Base-by-base conservation (phyloP, 2,797 vertebrate species). In the Iguana delicatissima region DNA sequence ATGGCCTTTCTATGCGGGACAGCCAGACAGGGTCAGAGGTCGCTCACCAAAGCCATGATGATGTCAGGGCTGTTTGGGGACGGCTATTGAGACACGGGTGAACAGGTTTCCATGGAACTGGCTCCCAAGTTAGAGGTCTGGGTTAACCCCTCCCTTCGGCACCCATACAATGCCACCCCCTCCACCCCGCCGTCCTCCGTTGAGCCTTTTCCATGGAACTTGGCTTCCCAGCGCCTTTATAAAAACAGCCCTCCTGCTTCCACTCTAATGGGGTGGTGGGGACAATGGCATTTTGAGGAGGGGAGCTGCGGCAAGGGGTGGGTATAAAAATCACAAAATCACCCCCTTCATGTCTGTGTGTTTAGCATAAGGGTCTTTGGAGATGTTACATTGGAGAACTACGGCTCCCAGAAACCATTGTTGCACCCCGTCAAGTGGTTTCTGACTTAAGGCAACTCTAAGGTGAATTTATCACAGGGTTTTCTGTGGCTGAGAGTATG, bases 1-100 rank as follows among this genome's bases (percentile, higher is more conserved):
- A 87, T 93, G 89, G 91, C 92, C 91, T 94, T 93, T 95, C 95
- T 96, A 94, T 94, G 94, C 91, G 95, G 96, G 95, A 95, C 96
- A 95, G 94, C 92, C 92, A 92, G 85, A 92, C 93, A 95, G 96
- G 95, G 96, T 96, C 94, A 87, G 94, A 95, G 97, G 97, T 97
- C 97, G 97, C 91, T 91, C 95, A 89, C 96, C 95, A 95, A 94
- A 94, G 94, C 94, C 94, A 95, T 90, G 92, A 94, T 96, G 96
- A 96, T 95, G 96, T 96, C 96, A 97, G 93, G 95, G 93, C 94
- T 95, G 97, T 96, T 96, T 79, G 96, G 94, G 92, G 96, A 96
- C 90, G 96, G 93, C 96, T 94, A 96, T 92, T 96, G 96, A 96
- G 96, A 96, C 95, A 95, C 89, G 96, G 94, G 82, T 94, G 93